Base-by-base conservation (phyloP, 2,797 vertebrate genomes). In the Anas capensis region DNA sequence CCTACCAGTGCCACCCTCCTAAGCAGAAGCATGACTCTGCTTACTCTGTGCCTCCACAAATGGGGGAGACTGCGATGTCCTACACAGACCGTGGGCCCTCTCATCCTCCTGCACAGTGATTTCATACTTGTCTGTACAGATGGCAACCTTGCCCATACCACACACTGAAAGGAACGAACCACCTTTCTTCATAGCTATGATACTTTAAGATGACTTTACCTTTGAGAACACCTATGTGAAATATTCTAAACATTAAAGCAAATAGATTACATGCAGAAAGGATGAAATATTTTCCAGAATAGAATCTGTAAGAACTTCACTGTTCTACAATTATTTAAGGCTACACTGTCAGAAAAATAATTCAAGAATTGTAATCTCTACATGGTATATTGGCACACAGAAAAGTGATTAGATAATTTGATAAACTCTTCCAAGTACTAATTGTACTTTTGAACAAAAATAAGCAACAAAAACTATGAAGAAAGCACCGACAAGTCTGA, bases 291-390 rank as follows among this genome's bases (percentile, higher is more conserved):
- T 89, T 86, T 80, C 61, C 92, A 77, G 76, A 95, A 90, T 11
- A 93, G 93, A 95, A 95, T 75, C 72, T 87, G 66, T 51, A 92
- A 90, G 71, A 93, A 76, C 0, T 1, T 85, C 66, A 62, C 64
- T 73, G 53, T 88, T 88, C 60, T 96, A 56, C 81, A 87, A 88
- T 92, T 96, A 88, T 76, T 88, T 94, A 96, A 94, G 94, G 83
- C 88, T 88, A 86, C 53, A 23, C 48, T 60, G 75, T 78, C 66
- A 84, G 54, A 78, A 88, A 92, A 82, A 42, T 69, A 72, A 40
- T 86, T 92, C 64, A 82, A 93, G 44, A 90, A 61, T 3, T 76
- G 36, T 57, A 68, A 93, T 69, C 51, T 86, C 77, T 92, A 77
- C 29, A 7, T 8, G 31, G 23, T 73, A 82, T 57, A 62, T 21